A percentile compares a stretch with the other conserved stretches of the same genome.
Evolutionary conservation across 92 coral and sea anemone genomes (phyloP).

Genomic region (Diadumene lineata): DNA sequence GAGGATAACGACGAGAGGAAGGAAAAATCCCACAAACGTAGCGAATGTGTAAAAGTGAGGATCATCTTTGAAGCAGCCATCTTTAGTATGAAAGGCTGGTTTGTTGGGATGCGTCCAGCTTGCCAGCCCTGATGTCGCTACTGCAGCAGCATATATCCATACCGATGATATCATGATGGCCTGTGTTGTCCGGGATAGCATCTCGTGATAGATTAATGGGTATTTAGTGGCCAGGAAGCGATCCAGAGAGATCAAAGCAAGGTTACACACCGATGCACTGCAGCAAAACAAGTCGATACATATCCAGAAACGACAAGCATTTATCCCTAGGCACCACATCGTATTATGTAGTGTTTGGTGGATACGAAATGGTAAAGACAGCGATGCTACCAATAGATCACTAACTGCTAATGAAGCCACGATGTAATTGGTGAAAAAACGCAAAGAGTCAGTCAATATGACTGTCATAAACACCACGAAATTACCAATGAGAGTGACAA

Average conservation of each 20-base stretch:
- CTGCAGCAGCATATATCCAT: constrained; percentile 69
- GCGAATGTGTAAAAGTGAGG: constrained; percentile 80
- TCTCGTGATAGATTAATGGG: constrained; percentile 59
- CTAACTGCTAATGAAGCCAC: constrained; percentile 39
- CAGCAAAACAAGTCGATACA: constrained; percentile 54
- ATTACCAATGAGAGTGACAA: constrained; percentile 35
- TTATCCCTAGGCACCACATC: constrained; percentile 28
- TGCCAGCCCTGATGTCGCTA: constrained; percentile 67
- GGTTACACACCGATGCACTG: constrained; percentile 57
- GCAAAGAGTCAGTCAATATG: constrained; percentile 15
- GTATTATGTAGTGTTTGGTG: constrained; percentile 43
- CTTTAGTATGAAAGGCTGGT: constrained; percentile 27
- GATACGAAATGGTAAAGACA: constrained; percentile 41
- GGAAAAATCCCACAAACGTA: constrained; percentile 68
- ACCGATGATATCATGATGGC: constrained; percentile 62
- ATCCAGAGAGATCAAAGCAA: constrained; percentile 53
- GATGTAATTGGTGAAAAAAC: constrained; percentile 32
- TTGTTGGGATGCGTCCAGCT: constrained; percentile 78
- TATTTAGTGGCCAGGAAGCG: constrained; percentile 51
- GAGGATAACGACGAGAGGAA: constrained; percentile 68
- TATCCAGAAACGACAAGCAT: constrained; percentile 46
- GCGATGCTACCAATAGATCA: constrained; percentile 35
- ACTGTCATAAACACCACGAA: constrained; percentile 26
- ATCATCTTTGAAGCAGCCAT: constrained; percentile 82
- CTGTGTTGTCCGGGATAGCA: constrained; percentile 52